Evolutionary conservation across 2,888 invertebrate species (phyloP), one percentile per base, ranked within the genome.

Genomic region (Scrobipalpa costella): DNA sequence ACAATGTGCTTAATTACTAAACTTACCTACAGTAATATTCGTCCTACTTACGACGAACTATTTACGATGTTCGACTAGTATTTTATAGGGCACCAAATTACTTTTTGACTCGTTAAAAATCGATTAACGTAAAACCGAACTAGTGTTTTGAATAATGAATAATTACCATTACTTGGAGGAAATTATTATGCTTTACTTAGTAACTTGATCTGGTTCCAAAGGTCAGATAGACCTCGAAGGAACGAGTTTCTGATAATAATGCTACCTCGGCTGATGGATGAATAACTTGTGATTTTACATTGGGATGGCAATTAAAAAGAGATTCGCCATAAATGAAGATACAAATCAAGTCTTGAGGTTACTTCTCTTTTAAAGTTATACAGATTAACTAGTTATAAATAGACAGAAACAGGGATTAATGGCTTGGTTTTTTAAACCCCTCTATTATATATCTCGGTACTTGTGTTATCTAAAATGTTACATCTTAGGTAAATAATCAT

Each of bases 61-160:
- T 38, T 60, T 27, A 52, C 44, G 27, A 17, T 19, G 13, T 44
- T 38, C 7, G 40, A 60, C 52, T 52, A 49, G 36, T n/a, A 61
- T 64, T 61, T 55, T 64, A 64, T 61, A 64, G 58, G 36, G 27
- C 49, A 61, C 61, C 44, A 57, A 64, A 64, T 57, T 61, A 38
- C 57, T 33, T 57, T 38, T 57, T 36, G 49, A 47, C 40, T 69
- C 65, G 63, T 74, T 74, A 73, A 69, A 71, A 68, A 64, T 19
- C 65, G 0, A 72, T 73, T 66, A 67, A 67, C 49, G 27, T 33
- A 63, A 44, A 63, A 19, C 55, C 17, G 57, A 57, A 40, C 19
- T 40, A 58, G 47, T 38, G 58, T 17, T 58, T 34, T 19, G 34
- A 34, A 57, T 62, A 47, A 62, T 62, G 62, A 57, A 33, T 60